Evolutionary conservation across 2,888 invertebrate genomes (phyloP).

Genomic region (Nasonia oneida): DNA sequence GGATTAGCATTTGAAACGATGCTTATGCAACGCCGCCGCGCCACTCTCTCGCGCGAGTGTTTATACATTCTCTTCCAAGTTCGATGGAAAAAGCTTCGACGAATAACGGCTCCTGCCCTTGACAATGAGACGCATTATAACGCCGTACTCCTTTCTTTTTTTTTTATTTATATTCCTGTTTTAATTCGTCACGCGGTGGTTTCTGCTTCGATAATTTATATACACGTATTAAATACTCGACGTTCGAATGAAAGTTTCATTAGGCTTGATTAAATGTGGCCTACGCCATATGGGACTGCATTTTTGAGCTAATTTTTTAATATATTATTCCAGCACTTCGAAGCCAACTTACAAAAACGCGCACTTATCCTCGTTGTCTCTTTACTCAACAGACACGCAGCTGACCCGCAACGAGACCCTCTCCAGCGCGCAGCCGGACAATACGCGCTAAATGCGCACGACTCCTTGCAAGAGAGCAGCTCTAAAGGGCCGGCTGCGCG

Average conservation of each 20-base stretch:
- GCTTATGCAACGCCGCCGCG: slow-evolving; percentile 22
- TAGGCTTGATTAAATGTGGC: background rate
- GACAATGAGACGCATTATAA: background rate
- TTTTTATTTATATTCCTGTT: background rate
- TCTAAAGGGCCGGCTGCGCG: slow-evolving; percentile 44
- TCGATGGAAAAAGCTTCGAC: background rate
- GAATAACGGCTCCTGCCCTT: background rate
- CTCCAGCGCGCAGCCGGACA: background rate
- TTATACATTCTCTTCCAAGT: background rate
- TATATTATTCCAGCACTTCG: no score
- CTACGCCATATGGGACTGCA: background rate
- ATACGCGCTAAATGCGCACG: background rate
- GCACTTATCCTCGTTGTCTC: background rate
- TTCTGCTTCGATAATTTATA: slow-evolving; percentile 9
- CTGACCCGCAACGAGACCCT: background rate
- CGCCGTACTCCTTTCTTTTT: background rate
- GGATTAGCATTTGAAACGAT: slow-evolving; percentile 58
- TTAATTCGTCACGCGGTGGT: slow-evolving; percentile 35
- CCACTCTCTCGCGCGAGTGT: background rate
- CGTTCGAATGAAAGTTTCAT: background rate
- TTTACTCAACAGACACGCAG: background rate
- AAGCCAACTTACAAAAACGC: background rate
- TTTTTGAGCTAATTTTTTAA: no score
- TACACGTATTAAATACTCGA: background rate
- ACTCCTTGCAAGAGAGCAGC: background rate